Evolutionary conservation across 2,113 vertebrate species (phyloP), one percentile per base, ranked within the genome.

Genomic region (Calonectris borealis): DNA sequence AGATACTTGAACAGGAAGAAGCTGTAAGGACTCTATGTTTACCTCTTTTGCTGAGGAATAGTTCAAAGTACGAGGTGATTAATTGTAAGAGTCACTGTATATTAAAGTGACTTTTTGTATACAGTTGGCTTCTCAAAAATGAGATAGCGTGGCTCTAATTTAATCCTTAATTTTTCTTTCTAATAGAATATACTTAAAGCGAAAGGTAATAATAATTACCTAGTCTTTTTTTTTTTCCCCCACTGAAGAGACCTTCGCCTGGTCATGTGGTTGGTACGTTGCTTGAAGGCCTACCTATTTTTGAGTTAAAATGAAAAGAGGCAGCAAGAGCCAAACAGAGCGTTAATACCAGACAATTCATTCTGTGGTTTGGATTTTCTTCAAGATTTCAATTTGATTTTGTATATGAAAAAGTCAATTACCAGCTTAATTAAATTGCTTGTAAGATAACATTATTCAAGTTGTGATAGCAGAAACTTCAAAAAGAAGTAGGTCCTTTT

Each of bases 301-400:
- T 51, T 89, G 52, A 95, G 52, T 44, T 75, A 25, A 76, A 79
- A 70, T 64, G 54, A 61, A 89, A 94, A 66, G 40, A 40, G 40
- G 25, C 40, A 57, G 52, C 31, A 83, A 38, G 68, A 88, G 27
- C 34, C 78, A 68, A 44, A 40, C 13, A 61, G 48, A 48, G 46
- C 4, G 2, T 76, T 90, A 69, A 72, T 65, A 82, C 27, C 36
- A 40, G 34, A 17, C 42, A 52, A 26, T 85, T 89, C 4, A 29
- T 94, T 87, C 58, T 54, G 85, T 73, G 79, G 60, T 51, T 94
- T 91, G 60, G 61, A 68, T 82, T 88, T 91, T 79, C 44, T 91
- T 94, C 66, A 79, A 31, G n/a, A 52, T 94, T 89, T 70, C 71
- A 57, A 6, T 81, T 83, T 83, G 52, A 24, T 76, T 87, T 92